Evolutionary conservation across 2,797 vertebrate genomes (phyloP), one percentile per base, ranked within the genome.

Genomic region (Alauda arvensis): DNA sequence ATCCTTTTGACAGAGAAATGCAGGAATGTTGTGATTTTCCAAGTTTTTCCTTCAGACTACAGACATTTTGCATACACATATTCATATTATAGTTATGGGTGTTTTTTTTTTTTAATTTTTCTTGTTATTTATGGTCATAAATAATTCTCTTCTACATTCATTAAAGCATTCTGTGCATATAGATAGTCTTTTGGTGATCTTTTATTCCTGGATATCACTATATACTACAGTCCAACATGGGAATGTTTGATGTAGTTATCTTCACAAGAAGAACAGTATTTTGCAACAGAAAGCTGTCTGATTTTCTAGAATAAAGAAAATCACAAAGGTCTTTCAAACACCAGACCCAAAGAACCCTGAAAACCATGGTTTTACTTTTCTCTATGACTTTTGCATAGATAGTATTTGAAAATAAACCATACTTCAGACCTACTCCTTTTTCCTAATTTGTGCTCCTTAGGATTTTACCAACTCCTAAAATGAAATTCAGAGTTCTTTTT

Each of bases 391-490:
- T 68, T 63, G 42, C 42, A 53, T 52, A 74, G 9, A 20, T 24
- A 53, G 2, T 72, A 8, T 87, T 82, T 83, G 25, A 69, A 76
- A 65, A 65, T 77, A 55, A 66, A n/a, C 12, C 31, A 10, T 71
- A 29, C 20, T 63, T 83, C 45, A 81, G 39, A 52, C 12, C 3
- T 72, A 45, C 21, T 68, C 7, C 12, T 74, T 82, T 92, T 89
- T 40, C 31, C 24, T 56, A 51, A 55, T 34, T 80, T 69, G 10
- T 37, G 19, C 29, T 88, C 59, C 46, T 88, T 82, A 90, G 33
- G n/a, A 88, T 61, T 77, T 92, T 88, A n/a, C 65, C 40, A 90
- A 69, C 33, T 75, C 23, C 66, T 79, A 55, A 55, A 85, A 61
- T 77, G 45, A 83, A 72, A 77, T 70, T 60, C 57, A 56, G 46